phyloP scores from a whole-genome alignment of 2,888 invertebrate genomes.

The Watsonalla cultraria region DNA sequence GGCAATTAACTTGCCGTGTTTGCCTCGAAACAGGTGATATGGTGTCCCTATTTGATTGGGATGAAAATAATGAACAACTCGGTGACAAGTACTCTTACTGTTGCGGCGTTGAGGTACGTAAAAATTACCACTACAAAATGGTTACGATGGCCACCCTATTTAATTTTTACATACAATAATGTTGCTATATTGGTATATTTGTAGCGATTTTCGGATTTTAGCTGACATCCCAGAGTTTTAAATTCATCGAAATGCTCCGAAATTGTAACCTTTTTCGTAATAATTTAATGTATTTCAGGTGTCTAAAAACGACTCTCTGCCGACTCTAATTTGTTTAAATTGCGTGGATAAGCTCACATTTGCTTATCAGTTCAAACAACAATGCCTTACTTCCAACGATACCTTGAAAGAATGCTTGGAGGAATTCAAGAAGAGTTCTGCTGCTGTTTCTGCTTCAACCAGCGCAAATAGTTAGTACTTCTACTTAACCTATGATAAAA shows the following conservation, averaged over 20 bases:
- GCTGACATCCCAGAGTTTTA: conserved; percentile 64
- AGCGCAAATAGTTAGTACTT: conserved; percentile 43
- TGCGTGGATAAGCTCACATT: conserved; percentile 71
- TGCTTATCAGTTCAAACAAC: conserved; percentile 72
- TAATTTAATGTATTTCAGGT: conserved; percentile 47
- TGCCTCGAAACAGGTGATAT: conserved; percentile 73
- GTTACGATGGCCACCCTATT: conserved; percentile 78
- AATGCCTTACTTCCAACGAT: conserved; percentile 69
- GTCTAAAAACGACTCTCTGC: conserved; percentile 63
- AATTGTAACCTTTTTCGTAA: conserved; percentile 12
- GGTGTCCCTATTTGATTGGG: conserved; percentile 77
- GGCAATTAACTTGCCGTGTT: conserved; percentile 76
- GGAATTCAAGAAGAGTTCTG: conserved; percentile 65
- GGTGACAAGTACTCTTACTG: conserved; percentile 71
- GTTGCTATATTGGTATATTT: conserved; percentile 73
- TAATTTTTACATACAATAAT: conserved; percentile 68
- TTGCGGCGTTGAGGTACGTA: conserved; percentile 72
- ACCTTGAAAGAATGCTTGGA: conserved; percentile 71
- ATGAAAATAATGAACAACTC: conserved; percentile 76
- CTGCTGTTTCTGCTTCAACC: conserved; percentile 42
- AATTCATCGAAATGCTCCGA: conserved; percentile 19
- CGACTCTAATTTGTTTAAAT: conserved; percentile 70
- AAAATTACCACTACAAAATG: conserved; percentile 73
- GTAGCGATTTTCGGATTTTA: conserved; percentile 54
- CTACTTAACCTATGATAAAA: too few species aligned